Conservation (phyloP, 2,888 invertebrate species). For the Papilio demoleus region DNA sequence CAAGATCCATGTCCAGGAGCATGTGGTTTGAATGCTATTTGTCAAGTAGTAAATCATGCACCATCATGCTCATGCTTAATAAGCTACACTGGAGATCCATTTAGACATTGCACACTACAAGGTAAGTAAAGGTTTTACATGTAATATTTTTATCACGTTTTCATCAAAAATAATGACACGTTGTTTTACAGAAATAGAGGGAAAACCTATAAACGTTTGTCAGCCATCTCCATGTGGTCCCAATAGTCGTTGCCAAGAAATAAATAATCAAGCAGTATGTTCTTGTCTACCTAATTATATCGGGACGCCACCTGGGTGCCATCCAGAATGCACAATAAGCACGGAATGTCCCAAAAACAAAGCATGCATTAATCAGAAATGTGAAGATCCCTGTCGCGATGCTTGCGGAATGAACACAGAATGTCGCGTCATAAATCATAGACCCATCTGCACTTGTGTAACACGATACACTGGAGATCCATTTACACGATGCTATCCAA, state of each 20-base stretch:
- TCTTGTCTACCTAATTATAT: slow-evolving; percentile 88
- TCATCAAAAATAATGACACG: background rate
- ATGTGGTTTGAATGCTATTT: slow-evolving; percentile 89
- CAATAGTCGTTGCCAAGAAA: slow-evolving; percentile 89
- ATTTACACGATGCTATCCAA: slow-evolving; percentile 83
- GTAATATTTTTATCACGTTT: background rate
- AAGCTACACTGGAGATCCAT: slow-evolving; percentile 90
- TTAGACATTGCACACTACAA: slow-evolving; percentile 83
- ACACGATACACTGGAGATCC: slow-evolving; percentile 87
- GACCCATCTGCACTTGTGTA: slow-evolving; percentile 90
- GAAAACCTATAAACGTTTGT: slow-evolving; percentile 82
- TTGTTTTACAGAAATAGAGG: slow-evolving; percentile 56
- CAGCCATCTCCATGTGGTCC: slow-evolving; percentile 89
- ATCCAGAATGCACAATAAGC: slow-evolving; percentile 90
- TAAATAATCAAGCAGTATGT: slow-evolving; percentile 89
- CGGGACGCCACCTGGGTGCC: slow-evolving; percentile 89
- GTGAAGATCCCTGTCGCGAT: slow-evolving; percentile 89
- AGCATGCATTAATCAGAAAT: slow-evolving; percentile 91
- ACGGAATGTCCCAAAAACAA: slow-evolving; percentile 89
- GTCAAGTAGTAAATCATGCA: slow-evolving; percentile 88
- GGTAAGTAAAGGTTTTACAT: slow-evolving; percentile 68
- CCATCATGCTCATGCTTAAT: slow-evolving; percentile 86
- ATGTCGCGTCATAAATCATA: slow-evolving; percentile 91
- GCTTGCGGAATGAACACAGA: slow-evolving; percentile 87
- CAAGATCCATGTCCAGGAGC: slow-evolving; percentile 90